Evolutionary conservation across 2,113 vertebrate species (phyloP).

Genomic region (Rhadina sibilatrix): DNA sequence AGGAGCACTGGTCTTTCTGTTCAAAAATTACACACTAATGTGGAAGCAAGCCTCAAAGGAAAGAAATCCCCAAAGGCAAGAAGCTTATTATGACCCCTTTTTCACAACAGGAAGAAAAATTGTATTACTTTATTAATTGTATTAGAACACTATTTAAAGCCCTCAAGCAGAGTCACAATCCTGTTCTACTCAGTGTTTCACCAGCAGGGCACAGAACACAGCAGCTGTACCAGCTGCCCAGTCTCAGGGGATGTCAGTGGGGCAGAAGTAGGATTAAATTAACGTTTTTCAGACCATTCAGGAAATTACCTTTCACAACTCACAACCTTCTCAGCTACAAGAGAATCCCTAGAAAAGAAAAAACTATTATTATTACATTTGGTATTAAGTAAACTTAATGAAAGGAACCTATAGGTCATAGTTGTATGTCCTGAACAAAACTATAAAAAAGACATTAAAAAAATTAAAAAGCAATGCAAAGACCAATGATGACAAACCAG

Average conservation of each 20-base stretch:
- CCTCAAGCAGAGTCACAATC: background rate
- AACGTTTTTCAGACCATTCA: background rate
- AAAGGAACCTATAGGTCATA: background rate
- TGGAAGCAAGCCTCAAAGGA: background rate
- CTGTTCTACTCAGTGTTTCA: background rate
- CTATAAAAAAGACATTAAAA: background rate
- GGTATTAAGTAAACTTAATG: background rate
- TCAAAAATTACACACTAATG: background rate
- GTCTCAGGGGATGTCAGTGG: background rate
- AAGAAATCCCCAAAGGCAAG: background rate
- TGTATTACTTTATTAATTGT: background rate
- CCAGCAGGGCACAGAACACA: background rate
- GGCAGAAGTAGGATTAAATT: background rate
- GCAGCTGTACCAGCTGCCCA: background rate
- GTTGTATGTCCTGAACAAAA: background rate
- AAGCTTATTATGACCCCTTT: background rate
- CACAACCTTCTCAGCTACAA: background rate
- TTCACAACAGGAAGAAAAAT: background rate
- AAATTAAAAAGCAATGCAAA: background rate
- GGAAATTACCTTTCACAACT: constrained; percentile 14
- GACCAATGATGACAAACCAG: background rate
- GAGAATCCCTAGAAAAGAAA: constrained; percentile 5
- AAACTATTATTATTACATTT: background rate
- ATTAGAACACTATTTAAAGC: background rate
- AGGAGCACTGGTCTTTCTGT: background rate